Evolutionary conservation across 1,140 invertebrate species (phyloP).

Genomic region (Micrasema minimum): DNA sequence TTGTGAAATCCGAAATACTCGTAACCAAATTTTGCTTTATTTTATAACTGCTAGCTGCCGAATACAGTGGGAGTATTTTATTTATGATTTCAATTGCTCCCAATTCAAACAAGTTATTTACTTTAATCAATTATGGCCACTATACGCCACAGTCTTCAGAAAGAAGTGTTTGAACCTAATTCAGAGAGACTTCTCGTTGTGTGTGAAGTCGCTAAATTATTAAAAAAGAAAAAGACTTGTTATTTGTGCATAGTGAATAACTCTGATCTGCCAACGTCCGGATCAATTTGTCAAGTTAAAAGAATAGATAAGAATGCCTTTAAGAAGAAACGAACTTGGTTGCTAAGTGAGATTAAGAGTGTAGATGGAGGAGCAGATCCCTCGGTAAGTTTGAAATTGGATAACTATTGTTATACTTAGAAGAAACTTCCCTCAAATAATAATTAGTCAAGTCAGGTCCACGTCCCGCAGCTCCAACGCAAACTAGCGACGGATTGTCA

Average conservation of each 20-base stretch:
- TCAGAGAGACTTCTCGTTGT: conserved; percentile 85
- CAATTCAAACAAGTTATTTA: background rate
- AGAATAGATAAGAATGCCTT: conserved; percentile 85
- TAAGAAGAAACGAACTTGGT: conserved; percentile 87
- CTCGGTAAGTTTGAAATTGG: conserved; percentile 52
- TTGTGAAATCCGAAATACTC: too few species aligned
- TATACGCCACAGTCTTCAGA: conserved; percentile 78
- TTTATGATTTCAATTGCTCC: background rate
- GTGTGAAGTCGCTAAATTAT: conserved; percentile 80
- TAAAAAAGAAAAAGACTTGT: conserved; percentile 82
- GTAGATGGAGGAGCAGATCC: conserved; percentile 79
- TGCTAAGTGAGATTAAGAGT: conserved; percentile 78
- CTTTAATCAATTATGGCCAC: conserved; percentile 66
- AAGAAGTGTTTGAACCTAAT: conserved; percentile 82
- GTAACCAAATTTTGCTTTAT: too few species aligned
- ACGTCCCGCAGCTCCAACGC: too few species aligned
- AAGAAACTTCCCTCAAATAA: too few species aligned
- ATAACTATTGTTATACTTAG: too few species aligned
- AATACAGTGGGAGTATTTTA: conserved; percentile 25
- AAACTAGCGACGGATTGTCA: too few species aligned
- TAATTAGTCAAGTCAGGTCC: too few species aligned
- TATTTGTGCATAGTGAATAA: conserved; percentile 83
- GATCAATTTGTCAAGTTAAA: conserved; percentile 84
- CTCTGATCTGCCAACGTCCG: conserved; percentile 75
- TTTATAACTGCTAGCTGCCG: background rate